Base-by-base conservation (phyloP, 1,140 invertebrate genomes). In the Andricus grossulariae region DNA sequence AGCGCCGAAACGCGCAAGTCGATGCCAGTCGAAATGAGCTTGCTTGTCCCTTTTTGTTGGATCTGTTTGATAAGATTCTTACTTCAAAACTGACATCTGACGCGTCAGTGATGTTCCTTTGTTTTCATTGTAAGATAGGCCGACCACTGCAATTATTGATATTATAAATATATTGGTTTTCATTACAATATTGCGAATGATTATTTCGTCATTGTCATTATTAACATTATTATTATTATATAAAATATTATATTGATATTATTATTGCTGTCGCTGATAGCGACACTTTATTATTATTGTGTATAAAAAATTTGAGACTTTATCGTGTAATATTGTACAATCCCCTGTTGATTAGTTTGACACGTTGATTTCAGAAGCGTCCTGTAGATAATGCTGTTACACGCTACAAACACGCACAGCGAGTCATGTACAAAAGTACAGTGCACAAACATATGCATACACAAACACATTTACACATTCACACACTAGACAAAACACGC, bases 301-400 rank as follows among this genome's bases (percentile, higher is more conserved):
- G 85, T 87, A 89, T 83, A 89, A 89, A 85, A 45, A 84, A 85
- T 81, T 83, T 75, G 70, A 72, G 83, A 39, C 81, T 83, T 81
- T 83, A 83, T 85, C 81, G 75, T 88, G 88, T 88, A 88, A 88
- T 86, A 88, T 88, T 89, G 80, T 88, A 85, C 76, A 78, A 77
- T 82, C 79, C 78, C 76, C 82, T 83, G 88, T 89, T 90, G 82
- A 88, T 90, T 90, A 87, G 78, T 88, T 89, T 83, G 74, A 82
- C 81, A 77, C 50, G 51, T 79, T 81, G 18, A 83, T 74, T 83
- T 79, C 49, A 51, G 54, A 74, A 71, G 77, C 73, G 71, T 82
- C 66, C 51, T 83, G 80, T 80, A 85, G 81, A 83, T 82, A 85
- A 77, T 39, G 74, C 80, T 80, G 73, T 81, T 83, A 82, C 52